Conservation (phyloP, 2,888 invertebrate genomes). For the Zelleria hepariella region DNA sequence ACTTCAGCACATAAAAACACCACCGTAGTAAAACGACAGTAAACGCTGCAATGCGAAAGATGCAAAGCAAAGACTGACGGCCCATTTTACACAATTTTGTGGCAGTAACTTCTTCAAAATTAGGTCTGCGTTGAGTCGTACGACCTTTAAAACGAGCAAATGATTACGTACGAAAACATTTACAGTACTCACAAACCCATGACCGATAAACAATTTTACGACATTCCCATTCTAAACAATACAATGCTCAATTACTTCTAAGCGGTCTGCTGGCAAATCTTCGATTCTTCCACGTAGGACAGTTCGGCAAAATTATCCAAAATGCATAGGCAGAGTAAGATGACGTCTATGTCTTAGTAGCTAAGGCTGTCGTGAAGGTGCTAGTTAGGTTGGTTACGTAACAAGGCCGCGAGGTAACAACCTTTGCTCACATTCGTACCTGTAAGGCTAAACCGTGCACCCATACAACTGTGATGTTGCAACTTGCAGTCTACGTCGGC, state of each 20-base stretch:
- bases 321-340: background rate
- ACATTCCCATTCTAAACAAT: background rate
- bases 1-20: no score
- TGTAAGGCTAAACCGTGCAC: background rate
- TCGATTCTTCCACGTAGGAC: background rate
- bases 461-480: constrained; percentile 1
- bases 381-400: background rate
- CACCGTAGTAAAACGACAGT: no score
- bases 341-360: background rate
- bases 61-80: background rate
- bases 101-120: no score
- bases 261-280: no score
- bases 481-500: background rate
- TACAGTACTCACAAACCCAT: background rate
- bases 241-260: background rate
- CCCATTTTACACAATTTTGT: background rate
- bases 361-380: background rate
- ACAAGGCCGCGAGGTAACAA: constrained; percentile 4
- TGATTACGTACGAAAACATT: background rate
- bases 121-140: no score
- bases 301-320: background rate
- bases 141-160: background rate
- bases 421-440: background rate
- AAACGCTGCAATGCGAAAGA: no score
- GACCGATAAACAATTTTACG: background rate